Percentiles rank a stretch among this genome's conserved stretches.
phyloP scores from a whole-genome alignment of 2,888 invertebrate genomes.

The Thera britannica region DNA sequence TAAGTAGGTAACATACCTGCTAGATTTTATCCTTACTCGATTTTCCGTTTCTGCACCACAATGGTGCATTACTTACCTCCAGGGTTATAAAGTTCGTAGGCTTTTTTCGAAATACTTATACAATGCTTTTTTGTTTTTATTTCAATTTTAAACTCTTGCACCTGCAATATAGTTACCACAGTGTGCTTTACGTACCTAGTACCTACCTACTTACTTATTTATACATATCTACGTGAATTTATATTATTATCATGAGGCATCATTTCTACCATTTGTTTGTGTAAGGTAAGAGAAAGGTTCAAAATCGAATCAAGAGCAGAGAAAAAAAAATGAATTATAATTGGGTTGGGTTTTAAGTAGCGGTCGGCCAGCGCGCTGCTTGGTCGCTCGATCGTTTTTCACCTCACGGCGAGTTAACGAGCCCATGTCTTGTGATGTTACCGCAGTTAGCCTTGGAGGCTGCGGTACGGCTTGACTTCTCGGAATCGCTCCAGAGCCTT shows the following conservation, averaged over 20 bases:
- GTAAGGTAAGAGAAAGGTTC: conserved; percentile 20
- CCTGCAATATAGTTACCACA: no score
- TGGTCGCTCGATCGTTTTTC: conserved; percentile 66
- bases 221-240: background rate
- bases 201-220: no score
- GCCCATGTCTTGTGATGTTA: conserved; percentile 73
- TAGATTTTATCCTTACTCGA: conserved; percentile 42
- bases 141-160: no score
- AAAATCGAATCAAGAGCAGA: conserved; percentile 32
- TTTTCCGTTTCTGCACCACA: conserved; percentile 42
- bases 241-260: background rate
- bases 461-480: conserved; percentile 69
- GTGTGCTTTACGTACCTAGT: no score
- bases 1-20: no score
- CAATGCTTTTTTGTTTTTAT: no score
- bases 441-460: conserved; percentile 74
- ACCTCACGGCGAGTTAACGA: conserved; percentile 73
- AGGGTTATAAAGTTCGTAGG: background rate
- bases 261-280: conserved; percentile 6
- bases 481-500: conserved; percentile 64
- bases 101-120: no score
- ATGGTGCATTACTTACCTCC: background rate
- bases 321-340: conserved; percentile 61
- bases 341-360: conserved; percentile 60
- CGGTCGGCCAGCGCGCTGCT: conserved; percentile 40